Evolutionary conservation across 2,888 invertebrate genomes (phyloP).

Genomic region (Troglohyphantes excavatus): DNA sequence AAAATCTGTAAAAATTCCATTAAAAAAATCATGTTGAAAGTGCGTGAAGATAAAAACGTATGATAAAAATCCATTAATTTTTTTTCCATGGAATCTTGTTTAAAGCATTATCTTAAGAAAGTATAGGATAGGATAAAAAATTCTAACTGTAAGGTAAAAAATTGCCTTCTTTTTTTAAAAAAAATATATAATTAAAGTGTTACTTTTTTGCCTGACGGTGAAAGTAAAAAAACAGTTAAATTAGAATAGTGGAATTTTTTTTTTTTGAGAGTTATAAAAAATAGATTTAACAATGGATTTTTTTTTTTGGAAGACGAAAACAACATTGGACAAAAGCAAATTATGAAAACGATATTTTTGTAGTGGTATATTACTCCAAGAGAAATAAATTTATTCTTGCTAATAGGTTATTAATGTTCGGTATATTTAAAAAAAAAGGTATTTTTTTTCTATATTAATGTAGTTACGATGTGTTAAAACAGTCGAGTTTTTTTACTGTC

Average conservation of each 20-base stretch:
- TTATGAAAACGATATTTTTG: neutral
- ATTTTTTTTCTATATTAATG: neutral
- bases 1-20: conserved; percentile 11
- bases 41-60: conserved; percentile 36
- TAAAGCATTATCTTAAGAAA: conserved; percentile 34
- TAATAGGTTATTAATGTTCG: conserved; percentile 28
- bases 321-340: neutral
- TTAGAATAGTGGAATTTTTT: neutral
- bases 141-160: conserved; percentile 17
- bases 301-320: neutral
- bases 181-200: conserved; percentile 57
- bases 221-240: neutral
- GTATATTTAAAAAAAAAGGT: neutral
- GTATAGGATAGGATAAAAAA: neutral
- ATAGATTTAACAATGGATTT: neutral
- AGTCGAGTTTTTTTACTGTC: neutral
- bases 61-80: conserved; percentile 60
- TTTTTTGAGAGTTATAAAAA: neutral
- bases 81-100: conserved; percentile 13
- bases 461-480: conserved; percentile 1
- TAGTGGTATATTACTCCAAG: conserved; percentile 4
- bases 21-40: conserved; percentile 20
- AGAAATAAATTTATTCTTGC: conserved; percentile 16
- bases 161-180: neutral
- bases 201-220: conserved; percentile 6